Evolutionary conservation across 2,113 vertebrate species (phyloP).

Genomic region (Cheirogaleus medius): DNA sequence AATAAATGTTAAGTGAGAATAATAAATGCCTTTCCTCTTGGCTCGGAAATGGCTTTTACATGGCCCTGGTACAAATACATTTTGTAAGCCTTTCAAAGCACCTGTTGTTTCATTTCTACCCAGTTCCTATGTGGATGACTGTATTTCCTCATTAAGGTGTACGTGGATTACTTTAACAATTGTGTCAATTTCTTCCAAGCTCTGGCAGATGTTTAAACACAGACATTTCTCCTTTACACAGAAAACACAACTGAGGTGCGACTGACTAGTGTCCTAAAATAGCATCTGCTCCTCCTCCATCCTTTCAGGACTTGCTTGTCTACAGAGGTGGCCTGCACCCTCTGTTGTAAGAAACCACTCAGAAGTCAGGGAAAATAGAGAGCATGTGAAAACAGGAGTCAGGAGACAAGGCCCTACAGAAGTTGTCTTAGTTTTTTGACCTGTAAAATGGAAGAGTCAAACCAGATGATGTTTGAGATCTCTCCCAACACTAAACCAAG

Average conservation of each 20-base stretch:
- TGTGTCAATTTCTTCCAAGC: conserved; percentile 23
- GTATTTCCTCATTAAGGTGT: conserved; percentile 57
- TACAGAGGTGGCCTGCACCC: not conserved
- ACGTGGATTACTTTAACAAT: not conserved
- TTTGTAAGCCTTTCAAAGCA: conserved; percentile 72
- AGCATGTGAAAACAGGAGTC: not conserved
- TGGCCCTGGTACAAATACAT: conserved; percentile 52
- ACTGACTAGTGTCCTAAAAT: not conserved
- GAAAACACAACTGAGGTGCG: not conserved
- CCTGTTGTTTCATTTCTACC: conserved; percentile 63
- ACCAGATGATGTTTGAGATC: not conserved
- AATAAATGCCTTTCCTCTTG: conserved; percentile 70
- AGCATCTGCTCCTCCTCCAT: not conserved
- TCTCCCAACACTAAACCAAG: not conserved
- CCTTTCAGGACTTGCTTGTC: not conserved
- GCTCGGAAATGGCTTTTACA: conserved; percentile 58
- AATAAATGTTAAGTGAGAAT: conserved; percentile 72
- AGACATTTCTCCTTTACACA: not conserved
- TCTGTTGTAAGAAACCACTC: not conserved
- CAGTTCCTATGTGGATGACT: not conserved
- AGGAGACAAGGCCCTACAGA: not conserved
- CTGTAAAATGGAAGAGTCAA: not conserved
- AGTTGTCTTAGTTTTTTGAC: not conserved
- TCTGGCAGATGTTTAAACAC: not conserved
- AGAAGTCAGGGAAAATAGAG: not conserved